These are phyloP conservation scores for Sebastes umbrosus DNA, from an alignment of 2,797 vertebrate species.

Conservation along the genomic window DNA sequence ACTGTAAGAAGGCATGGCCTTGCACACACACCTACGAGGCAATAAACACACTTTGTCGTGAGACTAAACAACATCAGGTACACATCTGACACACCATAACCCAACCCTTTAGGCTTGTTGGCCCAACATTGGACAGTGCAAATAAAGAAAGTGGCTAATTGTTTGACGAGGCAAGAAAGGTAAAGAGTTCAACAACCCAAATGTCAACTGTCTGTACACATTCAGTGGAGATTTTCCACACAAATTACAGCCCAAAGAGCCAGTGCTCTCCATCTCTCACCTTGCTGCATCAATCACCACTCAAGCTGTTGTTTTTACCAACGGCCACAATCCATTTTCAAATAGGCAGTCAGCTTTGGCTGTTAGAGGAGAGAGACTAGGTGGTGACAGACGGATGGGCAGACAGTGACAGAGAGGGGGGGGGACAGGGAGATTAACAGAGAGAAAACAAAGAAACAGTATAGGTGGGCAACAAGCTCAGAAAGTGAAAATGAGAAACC, in stretches of 20 bases:
- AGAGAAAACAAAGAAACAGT: background rate
- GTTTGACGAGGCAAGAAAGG: background rate
- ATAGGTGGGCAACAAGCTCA: conserved; percentile 44
- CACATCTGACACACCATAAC: background rate
- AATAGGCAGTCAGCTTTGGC: conserved; percentile 10
- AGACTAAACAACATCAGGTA: background rate
- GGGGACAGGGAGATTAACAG: background rate
- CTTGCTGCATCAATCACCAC: conserved; percentile 51
- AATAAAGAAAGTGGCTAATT: conserved; percentile 16
- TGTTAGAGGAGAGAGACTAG: background rate
- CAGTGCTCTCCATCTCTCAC: background rate
- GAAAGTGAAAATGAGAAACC: conserved; percentile 55
- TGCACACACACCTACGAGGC: background rate
- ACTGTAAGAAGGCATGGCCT: background rate
- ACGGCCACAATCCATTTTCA: conserved; percentile 43
- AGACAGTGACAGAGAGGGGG: background rate
- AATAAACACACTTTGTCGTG: background rate
- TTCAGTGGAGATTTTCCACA: conserved; percentile 28
- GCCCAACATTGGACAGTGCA: background rate
- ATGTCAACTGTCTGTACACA: conserved; percentile 17
- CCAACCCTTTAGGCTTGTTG: background rate
- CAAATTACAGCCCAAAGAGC: conserved; percentile 38
- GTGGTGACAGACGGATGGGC: background rate
- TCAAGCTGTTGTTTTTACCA: conserved; percentile 44
- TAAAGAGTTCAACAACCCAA: conserved; percentile 1